Percentiles rank a stretch among this genome's conserved stretches.
Conservation (phyloP, 2,797 vertebrate species). For the Holocentrus rufus region DNA sequence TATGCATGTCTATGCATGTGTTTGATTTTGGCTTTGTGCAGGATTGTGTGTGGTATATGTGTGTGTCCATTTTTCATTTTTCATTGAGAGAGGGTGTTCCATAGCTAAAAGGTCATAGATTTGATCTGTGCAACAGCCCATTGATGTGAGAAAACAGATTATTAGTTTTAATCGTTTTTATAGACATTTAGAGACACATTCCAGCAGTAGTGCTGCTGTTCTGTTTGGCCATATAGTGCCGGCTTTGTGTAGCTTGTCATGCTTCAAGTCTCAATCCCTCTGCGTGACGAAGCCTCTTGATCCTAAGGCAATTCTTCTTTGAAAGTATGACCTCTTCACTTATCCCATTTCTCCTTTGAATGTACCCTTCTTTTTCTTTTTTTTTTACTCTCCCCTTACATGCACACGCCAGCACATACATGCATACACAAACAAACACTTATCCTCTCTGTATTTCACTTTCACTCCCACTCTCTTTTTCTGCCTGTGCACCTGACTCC, state of each 20-base stretch:
- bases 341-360: neutral
- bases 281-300: slow-evolving; percentile 7
- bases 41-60: neutral
- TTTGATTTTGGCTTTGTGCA: neutral
- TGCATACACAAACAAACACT: neutral
- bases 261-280: slow-evolving; percentile 15
- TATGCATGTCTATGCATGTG: neutral
- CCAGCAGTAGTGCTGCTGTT: no score
- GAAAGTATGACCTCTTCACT: neutral
- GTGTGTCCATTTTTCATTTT: no score
- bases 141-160: no score
- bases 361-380: slow-evolving; percentile 24
- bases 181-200: neutral
- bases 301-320: slow-evolving; percentile 18
- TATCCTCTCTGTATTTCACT: slow-evolving; percentile 9
- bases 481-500: slow-evolving; percentile 4
- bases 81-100: no score
- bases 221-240: neutral
- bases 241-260: neutral
- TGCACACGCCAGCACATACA: neutral
- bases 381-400: slow-evolving; percentile 1
- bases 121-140: no score
- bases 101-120: no score
- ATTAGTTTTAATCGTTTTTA: no score
- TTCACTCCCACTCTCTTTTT: slow-evolving; percentile 5